Conservation (phyloP, 2,888 invertebrate species). For the Tetragonisca angustula region DNA sequence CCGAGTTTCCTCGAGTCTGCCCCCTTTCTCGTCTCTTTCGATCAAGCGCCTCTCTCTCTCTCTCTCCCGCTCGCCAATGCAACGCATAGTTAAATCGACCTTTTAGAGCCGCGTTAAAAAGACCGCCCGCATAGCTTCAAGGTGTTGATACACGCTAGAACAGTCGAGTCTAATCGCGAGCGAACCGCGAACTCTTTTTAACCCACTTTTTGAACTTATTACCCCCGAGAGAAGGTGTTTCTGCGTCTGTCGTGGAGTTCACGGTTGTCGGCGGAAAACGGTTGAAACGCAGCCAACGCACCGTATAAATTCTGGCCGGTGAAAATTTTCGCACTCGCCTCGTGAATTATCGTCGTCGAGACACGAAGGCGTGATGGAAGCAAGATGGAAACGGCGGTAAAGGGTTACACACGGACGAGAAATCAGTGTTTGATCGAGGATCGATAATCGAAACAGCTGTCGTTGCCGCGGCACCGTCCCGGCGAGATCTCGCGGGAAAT, state of each 20-base stretch:
- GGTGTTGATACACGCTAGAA: slow-evolving; percentile 61
- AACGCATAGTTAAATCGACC: slow-evolving; percentile 42
- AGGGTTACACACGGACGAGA: slow-evolving; percentile 23
- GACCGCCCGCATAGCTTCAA: slow-evolving; percentile 50
- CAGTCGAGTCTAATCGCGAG: slow-evolving; percentile 24
- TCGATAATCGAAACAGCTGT: slow-evolving; percentile 56
- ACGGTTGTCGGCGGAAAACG: not conserved
- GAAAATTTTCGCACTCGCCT: slow-evolving; percentile 44
- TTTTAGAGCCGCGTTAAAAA: slow-evolving; percentile 59
- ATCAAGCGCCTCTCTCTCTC: not conserved
- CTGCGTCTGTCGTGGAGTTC: slow-evolving; percentile 11
- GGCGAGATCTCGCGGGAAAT: slow-evolving; percentile 12
- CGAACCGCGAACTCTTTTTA: slow-evolving; percentile 28
- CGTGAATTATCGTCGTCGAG: slow-evolving; percentile 45
- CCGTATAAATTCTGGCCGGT: not conserved
- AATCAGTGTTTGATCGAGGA: slow-evolving; percentile 31
- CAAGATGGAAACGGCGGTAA: not conserved
- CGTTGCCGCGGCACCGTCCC: slow-evolving; percentile 22
- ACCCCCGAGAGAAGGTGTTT: slow-evolving; percentile 21
- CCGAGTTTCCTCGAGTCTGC: not conserved
- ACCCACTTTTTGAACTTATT: slow-evolving; percentile 53
- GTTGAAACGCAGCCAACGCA: not conserved
- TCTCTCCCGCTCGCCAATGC: slow-evolving; percentile 7
- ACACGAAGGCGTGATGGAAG: slow-evolving; percentile 22
- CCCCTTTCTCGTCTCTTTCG: slow-evolving; percentile 4